A percentile compares a stretch with the other conserved stretches of the same genome.
phyloP scores from a whole-genome alignment of 1,140 invertebrate genomes.

The Pachypeltis micranthus region DNA sequence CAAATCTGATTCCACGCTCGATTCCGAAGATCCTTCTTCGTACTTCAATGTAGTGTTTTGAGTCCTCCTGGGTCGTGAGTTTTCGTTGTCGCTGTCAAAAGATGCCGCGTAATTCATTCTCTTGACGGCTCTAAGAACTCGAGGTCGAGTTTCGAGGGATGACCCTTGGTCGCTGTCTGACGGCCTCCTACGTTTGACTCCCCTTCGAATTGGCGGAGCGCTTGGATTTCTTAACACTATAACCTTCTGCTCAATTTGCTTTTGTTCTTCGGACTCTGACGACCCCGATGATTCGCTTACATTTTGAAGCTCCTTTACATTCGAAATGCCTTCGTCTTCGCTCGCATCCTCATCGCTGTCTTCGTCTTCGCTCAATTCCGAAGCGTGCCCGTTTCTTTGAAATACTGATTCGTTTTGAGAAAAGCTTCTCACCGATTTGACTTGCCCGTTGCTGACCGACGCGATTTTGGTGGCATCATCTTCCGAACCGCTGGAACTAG shows the following conservation, averaged over 20 bases:
- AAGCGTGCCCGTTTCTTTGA: not conserved
- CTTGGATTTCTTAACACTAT: conserved; percentile 3
- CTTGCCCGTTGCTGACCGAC: too few relatives aligned
- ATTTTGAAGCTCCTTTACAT: not conserved
- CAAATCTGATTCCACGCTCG: not conserved
- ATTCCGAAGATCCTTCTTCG: not conserved
- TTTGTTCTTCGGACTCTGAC: not conserved
- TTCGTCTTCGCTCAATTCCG: conserved; percentile 13
- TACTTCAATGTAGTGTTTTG: not conserved
- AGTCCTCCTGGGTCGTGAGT: conserved; percentile 13
- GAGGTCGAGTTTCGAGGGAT: not conserved
- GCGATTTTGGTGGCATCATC: too few relatives aligned
- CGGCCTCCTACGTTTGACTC: not conserved
- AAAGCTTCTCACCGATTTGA: too few relatives aligned
- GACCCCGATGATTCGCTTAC: not conserved
- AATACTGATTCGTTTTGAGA: too few relatives aligned
- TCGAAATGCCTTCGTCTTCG: too few relatives aligned
- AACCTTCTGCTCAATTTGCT: conserved; percentile 1
- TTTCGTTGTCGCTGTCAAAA: conserved; percentile 34
- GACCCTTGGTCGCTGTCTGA: not conserved
- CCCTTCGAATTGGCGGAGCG: not conserved
- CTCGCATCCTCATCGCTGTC: conserved; percentile 9
- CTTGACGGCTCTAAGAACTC: not conserved
- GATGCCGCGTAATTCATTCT: conserved; percentile 4
- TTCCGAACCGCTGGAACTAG: too few relatives aligned